Conservation (phyloP, 2,113 vertebrate genomes). For the Hippocampus abdominalis region DNA sequence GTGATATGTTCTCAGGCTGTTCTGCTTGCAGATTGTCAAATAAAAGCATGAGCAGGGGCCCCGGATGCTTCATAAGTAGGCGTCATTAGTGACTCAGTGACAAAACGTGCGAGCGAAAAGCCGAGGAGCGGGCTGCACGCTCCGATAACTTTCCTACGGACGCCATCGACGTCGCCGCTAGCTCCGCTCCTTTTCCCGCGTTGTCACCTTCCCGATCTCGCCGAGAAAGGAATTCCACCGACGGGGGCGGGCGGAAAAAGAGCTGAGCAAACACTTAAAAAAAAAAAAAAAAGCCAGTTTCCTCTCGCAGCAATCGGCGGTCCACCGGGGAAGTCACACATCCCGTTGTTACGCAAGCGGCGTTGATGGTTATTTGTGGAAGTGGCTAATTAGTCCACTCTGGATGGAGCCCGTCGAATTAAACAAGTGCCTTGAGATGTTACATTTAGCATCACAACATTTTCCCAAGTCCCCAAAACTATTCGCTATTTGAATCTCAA, state of each 20-base stretch:
- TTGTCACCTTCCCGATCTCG: constrained; percentile 17
- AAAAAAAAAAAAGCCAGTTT: not conserved
- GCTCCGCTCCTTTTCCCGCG: constrained; percentile 18
- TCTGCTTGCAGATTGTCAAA: not conserved
- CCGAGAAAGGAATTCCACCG: constrained; percentile 1
- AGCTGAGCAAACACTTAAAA: not conserved
- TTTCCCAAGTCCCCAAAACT: not conserved
- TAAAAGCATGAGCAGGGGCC: not conserved
- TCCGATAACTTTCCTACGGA: constrained; percentile 38
- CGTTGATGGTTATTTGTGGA: constrained; percentile 16
- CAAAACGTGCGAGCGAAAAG: constrained; percentile 31
- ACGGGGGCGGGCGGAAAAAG: not conserved
- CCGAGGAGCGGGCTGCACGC: constrained; percentile 40
- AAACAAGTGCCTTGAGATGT: not conserved
- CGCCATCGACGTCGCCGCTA: not conserved
- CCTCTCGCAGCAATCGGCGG: not conserved
- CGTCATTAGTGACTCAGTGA: constrained; percentile 39
- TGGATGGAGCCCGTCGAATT: not conserved
- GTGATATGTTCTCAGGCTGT: not conserved
- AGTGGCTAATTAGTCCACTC: constrained; percentile 16
- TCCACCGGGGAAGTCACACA: constrained; percentile 7
- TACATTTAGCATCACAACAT: not conserved
- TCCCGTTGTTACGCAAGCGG: constrained; percentile 7
- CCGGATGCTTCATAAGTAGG: constrained; percentile 23
- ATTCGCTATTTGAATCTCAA: not conserved